Evolutionary conservation across 2,888 invertebrate genomes (phyloP).

Genomic region (Trichopria drosophilae): DNA sequence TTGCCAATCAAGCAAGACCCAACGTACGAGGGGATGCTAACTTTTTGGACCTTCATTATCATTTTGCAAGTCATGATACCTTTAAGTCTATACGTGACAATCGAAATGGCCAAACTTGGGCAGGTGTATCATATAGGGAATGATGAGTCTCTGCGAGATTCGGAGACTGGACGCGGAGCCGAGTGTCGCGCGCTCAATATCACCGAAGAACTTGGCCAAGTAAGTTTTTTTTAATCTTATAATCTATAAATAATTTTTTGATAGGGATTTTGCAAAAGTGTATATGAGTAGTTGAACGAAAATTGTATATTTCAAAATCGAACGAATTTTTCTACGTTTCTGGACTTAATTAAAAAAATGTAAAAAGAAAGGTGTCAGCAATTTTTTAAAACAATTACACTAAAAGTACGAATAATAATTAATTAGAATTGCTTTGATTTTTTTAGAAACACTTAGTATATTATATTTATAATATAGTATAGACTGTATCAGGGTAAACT

Average conservation of each 20-base stretch:
- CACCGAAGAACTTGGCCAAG: conserved; percentile 95
- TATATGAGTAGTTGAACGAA: too few relatives aligned
- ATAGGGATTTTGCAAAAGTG: too few relatives aligned
- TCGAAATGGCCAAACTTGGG: conserved; percentile 93
- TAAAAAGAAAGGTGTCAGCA: too few relatives aligned
- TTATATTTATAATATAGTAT: too few relatives aligned
- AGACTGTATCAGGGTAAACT: too few relatives aligned
- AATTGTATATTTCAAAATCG: too few relatives aligned
- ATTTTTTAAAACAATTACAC: too few relatives aligned
- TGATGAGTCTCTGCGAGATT: conserved; percentile 85
- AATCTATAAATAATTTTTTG: conserved; percentile 3
- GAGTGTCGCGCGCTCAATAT: conserved; percentile 95
- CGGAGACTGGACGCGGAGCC: conserved; percentile 76
- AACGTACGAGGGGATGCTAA: conserved; percentile 76
- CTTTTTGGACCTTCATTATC: conserved; percentile 95
- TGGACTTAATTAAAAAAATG: too few relatives aligned
- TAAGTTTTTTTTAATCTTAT: conserved; percentile 47
- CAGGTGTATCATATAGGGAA: conserved; percentile 95
- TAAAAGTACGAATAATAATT: too few relatives aligned
- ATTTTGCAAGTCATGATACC: conserved; percentile 97
- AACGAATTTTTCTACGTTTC: neutral
- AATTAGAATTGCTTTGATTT: too few relatives aligned
- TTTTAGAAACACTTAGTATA: too few relatives aligned
- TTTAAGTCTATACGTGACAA: conserved; percentile 91
- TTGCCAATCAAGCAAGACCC: conserved; percentile 67